Evolutionary conservation across 2,797 vertebrate species (phyloP), one percentile per base, ranked within the genome.

Genomic region (Notolabrus celidotus): DNA sequence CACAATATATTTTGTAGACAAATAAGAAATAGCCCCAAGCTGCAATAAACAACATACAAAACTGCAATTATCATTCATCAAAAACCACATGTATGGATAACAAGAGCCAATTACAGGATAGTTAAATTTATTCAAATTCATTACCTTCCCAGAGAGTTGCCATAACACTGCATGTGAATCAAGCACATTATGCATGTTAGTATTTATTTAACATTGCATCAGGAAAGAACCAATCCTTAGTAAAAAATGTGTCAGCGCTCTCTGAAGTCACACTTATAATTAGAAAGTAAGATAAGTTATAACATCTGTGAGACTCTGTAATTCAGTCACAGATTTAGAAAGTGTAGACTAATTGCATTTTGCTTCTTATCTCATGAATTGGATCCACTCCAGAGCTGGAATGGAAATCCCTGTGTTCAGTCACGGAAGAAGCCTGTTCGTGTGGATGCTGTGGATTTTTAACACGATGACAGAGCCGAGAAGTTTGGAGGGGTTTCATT

Each of bases 311-410:
- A 72, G 75, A 57, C 66, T 71, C 80, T 52, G 68, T 80, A 74
- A 80, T 85, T 79, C 84, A 67, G 76, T 80, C 70, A 82, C 79
- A 87, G 76, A 88, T 83, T 83, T 75, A 77, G 69, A 74, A 79
- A 85, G 71, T 82, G 70, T 69, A 42, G 71, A 77, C 83, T 90
- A 90, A 92, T 90, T 91, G 85, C 77, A 86, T 89, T 91, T 83
- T 51, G 46, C 50, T 29, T 72, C 76, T 86, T 90, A 89, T 90
- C 88, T 87, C 69, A 74, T 70, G 73, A 87, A 89, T 89, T 87
- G 84, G 82, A 84, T 80, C 82, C 85, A 63, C 53, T 85, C 83
- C 79, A 84, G 77, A 41, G 76, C 61, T 34, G 20, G 61, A 52
- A 56, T 68, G 67, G 71, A 84, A 87, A 82, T 69, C 55, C 68